Conservation (phyloP, 2,113 vertebrate species). For the Scopus umbretta region DNA sequence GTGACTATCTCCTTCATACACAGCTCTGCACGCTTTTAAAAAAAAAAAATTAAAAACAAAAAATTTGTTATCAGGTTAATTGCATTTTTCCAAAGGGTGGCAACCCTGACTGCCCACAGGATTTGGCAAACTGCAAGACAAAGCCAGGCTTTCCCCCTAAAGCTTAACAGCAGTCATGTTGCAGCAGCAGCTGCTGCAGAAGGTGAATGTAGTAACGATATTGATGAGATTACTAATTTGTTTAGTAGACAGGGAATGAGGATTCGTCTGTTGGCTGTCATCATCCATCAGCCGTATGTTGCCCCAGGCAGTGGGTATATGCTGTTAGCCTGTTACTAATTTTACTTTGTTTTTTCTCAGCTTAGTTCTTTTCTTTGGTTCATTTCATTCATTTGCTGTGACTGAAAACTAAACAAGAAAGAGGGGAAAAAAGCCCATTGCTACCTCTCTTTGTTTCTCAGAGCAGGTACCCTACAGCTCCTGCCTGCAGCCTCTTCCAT, state of each 20-base stretch:
- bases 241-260: slow-evolving; percentile 67
- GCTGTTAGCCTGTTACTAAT: slow-evolving; percentile 72
- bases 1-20: not conserved
- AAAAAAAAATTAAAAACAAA: not conserved
- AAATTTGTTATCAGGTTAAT: not conserved
- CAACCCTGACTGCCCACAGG: not conserved
- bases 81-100: not conserved
- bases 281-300: slow-evolving; percentile 71
- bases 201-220: slow-evolving; percentile 63
- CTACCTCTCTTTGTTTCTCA: slow-evolving; percentile 6
- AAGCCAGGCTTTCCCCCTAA: slow-evolving; percentile 18
- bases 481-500: slow-evolving; percentile 1
- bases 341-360: slow-evolving; percentile 68
- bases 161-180: slow-evolving; percentile 35
- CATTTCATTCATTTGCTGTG: slow-evolving; percentile 68
- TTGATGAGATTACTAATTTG: slow-evolving; percentile 75
- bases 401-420: slow-evolving; percentile 40
- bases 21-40: not conserved
- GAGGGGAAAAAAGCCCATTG: not conserved
- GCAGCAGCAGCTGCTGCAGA: slow-evolving; percentile 69
- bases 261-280: slow-evolving; percentile 74
- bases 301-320: slow-evolving; percentile 69
- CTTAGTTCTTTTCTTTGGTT: slow-evolving; percentile 58
- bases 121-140: not conserved
- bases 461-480: slow-evolving; percentile 8